Conservation (phyloP, 1,140 invertebrate genomes). For the Diachasmimorpha longicaudata region DNA sequence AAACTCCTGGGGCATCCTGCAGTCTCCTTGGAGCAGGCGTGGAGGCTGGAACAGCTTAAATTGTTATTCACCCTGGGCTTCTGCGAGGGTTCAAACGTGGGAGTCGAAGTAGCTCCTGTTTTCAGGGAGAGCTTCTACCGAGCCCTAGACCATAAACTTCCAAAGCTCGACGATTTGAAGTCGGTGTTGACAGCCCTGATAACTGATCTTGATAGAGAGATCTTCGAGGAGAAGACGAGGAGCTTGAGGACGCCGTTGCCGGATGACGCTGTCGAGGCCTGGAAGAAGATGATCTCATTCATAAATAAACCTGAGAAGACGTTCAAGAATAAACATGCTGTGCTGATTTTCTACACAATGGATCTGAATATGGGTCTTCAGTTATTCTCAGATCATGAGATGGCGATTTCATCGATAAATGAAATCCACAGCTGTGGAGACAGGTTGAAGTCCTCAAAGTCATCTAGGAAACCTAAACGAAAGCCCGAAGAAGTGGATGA, state of each 20-base stretch:
- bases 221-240: slow-evolving; percentile 59
- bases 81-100: slow-evolving; percentile 67
- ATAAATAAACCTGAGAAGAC: slow-evolving; percentile 58
- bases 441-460: slow-evolving; percentile 61
- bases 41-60: slow-evolving; percentile 70
- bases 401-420: slow-evolving; percentile 70
- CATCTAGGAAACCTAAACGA: slow-evolving; percentile 37
- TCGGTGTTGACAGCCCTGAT: slow-evolving; percentile 65
- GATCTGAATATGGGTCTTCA: slow-evolving; percentile 76
- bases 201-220: slow-evolving; percentile 61
- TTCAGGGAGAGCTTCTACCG: slow-evolving; percentile 70
- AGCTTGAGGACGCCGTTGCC: slow-evolving; percentile 60
- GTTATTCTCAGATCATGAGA: slow-evolving; percentile 71
- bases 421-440: slow-evolving; percentile 75
- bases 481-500: slow-evolving; percentile 33
- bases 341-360: slow-evolving; percentile 69
- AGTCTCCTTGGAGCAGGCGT: slow-evolving; percentile 67
- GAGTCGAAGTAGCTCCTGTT: slow-evolving; percentile 65
- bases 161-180: slow-evolving; percentile 67
- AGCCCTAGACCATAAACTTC: slow-evolving; percentile 69
- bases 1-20: slow-evolving; percentile 69
- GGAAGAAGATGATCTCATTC: slow-evolving; percentile 67
- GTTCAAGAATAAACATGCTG: slow-evolving; percentile 44
- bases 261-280: slow-evolving; percentile 64
- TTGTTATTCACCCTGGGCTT: slow-evolving; percentile 71